Percentiles rank a stretch among this genome's conserved stretches.
phyloP scores from a whole-genome alignment of 2,888 invertebrate species.

The Allolobophora icterica region DNA sequence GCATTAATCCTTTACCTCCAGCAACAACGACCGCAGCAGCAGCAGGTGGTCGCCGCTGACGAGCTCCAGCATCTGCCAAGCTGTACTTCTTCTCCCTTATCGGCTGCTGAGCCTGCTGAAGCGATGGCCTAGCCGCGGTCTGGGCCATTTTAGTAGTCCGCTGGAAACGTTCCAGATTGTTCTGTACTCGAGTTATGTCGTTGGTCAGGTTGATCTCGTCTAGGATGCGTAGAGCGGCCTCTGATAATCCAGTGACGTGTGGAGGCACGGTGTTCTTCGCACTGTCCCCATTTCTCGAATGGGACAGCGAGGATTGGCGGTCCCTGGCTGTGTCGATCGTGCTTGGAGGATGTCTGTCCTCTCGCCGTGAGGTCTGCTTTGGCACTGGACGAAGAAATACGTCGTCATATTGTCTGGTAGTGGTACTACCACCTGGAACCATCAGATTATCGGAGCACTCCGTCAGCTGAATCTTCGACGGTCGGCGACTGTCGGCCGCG shows the following conservation, averaged over 20 bases:
- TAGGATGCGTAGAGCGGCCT: not conserved
- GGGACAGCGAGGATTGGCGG: not conserved
- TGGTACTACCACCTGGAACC: not conserved
- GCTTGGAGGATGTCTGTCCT: not conserved
- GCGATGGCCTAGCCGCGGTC: not conserved
- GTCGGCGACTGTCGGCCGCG: not conserved
- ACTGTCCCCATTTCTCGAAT: not conserved
- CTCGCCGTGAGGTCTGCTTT: not conserved
- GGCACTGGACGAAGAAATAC: not conserved
- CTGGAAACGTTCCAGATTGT: conserved; percentile 4
- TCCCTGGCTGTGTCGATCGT: not conserved
- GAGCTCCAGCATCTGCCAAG: not conserved
- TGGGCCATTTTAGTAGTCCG: not conserved
- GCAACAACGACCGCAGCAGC: not conserved
- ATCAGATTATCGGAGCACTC: not conserved
- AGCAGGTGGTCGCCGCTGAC: not conserved
- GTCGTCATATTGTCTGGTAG: not conserved
- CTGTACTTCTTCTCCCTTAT: not conserved
- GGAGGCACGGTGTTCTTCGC: not conserved
- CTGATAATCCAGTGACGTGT: not conserved
- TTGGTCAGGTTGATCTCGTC: not conserved
- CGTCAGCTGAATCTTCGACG: not conserved
- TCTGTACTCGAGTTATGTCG: not conserved
- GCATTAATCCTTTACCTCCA: not conserved
- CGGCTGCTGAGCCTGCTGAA: not conserved